phyloP scores from a whole-genome alignment of 2,113 vertebrate genomes.

The Telmatochromis sp. region DNA sequence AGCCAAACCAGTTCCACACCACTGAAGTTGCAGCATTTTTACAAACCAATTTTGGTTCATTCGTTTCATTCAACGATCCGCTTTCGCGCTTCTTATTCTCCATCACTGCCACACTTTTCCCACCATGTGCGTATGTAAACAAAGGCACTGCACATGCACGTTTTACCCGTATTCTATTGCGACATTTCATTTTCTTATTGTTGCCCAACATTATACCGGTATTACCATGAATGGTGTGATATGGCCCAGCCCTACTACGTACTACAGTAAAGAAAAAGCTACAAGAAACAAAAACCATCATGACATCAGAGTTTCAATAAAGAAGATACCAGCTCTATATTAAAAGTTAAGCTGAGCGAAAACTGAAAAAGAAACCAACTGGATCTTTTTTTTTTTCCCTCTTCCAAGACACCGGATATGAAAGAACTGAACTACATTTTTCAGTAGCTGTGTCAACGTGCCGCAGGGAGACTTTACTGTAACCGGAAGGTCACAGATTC shows the following conservation, averaged over 20 bases:
- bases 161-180: not conserved
- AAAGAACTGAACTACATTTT: not conserved
- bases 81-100: rapidly evolving
- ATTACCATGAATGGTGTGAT: not conserved
- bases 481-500: not conserved
- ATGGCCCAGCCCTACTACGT: not conserved
- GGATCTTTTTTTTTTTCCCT: not conserved
- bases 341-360: not conserved
- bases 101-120: not conserved
- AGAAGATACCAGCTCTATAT: not conserved
- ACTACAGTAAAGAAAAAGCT: not conserved
- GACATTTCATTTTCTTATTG: not conserved
- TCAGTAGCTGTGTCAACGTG: not conserved
- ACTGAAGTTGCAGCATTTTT: not conserved
- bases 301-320: not conserved
- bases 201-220: rapidly evolving
- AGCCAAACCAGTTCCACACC: not conserved
- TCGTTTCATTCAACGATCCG: rapidly evolving
- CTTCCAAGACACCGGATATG: not conserved
- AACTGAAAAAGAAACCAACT: not conserved
- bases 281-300: not conserved
- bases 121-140: not conserved
- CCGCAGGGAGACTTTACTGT: not conserved
- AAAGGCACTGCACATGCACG: rapidly evolving
- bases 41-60: not conserved